phyloP scores from a whole-genome alignment of 2,113 vertebrate species.

The Campylorhamphus procurvoides region DNA sequence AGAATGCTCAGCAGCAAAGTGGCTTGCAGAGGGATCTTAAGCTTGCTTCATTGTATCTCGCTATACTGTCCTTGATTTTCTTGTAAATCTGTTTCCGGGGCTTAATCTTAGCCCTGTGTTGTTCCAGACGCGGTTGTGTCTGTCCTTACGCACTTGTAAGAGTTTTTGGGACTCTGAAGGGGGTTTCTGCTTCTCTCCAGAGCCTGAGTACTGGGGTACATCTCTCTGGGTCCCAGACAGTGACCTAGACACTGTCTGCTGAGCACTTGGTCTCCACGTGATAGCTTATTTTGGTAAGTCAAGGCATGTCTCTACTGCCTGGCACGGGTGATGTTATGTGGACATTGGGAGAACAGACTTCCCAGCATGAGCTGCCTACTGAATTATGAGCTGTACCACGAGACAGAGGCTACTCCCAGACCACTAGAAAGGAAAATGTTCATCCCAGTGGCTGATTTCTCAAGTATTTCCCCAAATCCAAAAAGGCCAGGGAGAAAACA shows the following conservation, averaged over 20 bases:
- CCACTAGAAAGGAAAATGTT: neutral
- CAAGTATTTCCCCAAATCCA: neutral
- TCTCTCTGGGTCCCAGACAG: neutral
- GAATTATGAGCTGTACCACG: too few relatives aligned
- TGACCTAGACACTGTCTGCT: neutral
- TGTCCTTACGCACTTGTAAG: neutral
- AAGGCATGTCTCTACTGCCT: neutral
- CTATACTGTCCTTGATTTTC: neutral
- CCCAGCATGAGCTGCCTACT: neutral
- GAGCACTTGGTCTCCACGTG: accelerated
- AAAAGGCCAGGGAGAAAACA: too few relatives aligned
- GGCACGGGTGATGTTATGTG: neutral
- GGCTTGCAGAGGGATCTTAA: neutral
- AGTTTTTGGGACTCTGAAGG: neutral
- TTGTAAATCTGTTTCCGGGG: neutral
- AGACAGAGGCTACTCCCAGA: neutral
- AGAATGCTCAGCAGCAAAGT: neutral
- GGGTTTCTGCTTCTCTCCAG: neutral
- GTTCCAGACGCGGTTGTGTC: neutral
- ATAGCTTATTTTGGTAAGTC: neutral
- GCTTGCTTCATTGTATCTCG: neutral
- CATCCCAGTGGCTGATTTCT: neutral
- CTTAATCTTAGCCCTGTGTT: neutral
- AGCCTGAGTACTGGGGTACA: accelerated
- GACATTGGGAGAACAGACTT: neutral